These are phyloP conservation scores for Heliornis fulica DNA, from an alignment of 2,113 vertebrate species.

Conservation along the genomic window DNA sequence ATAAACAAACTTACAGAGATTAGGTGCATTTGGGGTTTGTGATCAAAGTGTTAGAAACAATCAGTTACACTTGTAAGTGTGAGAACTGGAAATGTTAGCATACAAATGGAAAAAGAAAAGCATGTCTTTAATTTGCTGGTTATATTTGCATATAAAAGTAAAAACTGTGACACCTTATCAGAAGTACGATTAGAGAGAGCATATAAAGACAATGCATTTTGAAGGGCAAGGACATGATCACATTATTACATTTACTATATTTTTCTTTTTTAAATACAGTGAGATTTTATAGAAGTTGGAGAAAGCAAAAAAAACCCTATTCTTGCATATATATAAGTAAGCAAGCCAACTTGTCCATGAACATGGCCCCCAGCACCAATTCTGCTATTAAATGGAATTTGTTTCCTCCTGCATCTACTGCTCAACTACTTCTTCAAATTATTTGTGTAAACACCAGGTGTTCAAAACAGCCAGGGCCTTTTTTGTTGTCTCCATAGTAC, in stretches of 20 bases:
- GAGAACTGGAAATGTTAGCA: conserved; percentile 27
- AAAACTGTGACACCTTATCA: conserved; percentile 31
- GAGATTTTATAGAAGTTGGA: background rate
- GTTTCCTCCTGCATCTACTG: background rate
- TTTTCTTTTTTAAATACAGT: background rate
- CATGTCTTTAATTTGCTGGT: conserved; percentile 26
- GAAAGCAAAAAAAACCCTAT: background rate
- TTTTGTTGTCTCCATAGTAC: background rate
- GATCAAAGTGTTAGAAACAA: conserved; percentile 46
- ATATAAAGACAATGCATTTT: conserved; percentile 19
- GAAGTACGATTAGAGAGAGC: conserved; percentile 44
- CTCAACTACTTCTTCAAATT: background rate
- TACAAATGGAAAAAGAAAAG: background rate
- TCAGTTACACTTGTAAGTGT: background rate
- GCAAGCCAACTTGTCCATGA: background rate
- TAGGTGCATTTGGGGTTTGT: background rate
- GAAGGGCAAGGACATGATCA: background rate
- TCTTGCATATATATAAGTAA: background rate
- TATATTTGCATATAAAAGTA: conserved; percentile 29
- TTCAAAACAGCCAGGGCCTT: background rate
- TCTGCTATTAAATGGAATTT: background rate
- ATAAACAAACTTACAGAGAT: conserved; percentile 7
- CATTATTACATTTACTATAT: background rate
- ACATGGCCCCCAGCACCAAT: background rate
- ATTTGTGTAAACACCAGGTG: background rate